Conservation (phyloP, 1,140 invertebrate species). For the Ridgeia piscesae region DNA sequence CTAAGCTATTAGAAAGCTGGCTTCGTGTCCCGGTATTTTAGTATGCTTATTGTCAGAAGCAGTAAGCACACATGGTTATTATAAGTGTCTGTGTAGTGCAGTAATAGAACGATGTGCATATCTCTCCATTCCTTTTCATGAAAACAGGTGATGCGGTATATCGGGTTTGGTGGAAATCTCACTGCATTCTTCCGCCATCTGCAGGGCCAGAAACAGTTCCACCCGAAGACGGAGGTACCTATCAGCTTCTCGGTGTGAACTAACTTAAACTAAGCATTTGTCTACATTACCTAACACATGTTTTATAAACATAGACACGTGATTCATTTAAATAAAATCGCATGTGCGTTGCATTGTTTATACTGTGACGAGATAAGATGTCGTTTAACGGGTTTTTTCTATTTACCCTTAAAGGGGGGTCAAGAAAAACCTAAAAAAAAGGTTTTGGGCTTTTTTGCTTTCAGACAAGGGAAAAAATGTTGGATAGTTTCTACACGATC, state of each 20-base stretch:
- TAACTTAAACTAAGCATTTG: not conserved
- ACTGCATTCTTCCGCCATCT: constrained; percentile 40
- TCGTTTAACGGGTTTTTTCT: too few species aligned
- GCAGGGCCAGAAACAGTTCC: constrained; percentile 35
- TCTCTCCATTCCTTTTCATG: not conserved
- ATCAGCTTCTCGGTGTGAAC: not conserved
- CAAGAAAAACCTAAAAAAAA: too few species aligned
- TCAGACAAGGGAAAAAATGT: constrained; percentile 36
- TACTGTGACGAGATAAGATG: too few species aligned
- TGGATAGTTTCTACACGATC: constrained; percentile 37
- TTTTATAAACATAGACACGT: too few species aligned
- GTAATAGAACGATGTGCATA: not conserved
- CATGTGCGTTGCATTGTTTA: too few species aligned
- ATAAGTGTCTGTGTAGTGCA: not conserved
- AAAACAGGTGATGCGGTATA: constrained; percentile 37
- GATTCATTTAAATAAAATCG: too few species aligned
- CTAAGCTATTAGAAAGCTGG: too few species aligned
- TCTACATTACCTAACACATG: too few species aligned
- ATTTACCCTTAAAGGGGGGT: too few species aligned
- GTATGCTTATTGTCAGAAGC: not conserved
- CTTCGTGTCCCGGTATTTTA: not conserved
- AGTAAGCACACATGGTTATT: not conserved
- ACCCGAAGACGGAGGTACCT: constrained; percentile 29
- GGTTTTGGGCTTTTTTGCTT: not conserved
- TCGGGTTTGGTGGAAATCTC: constrained; percentile 37